Percentiles rank a stretch among this genome's conserved stretches.
These are phyloP conservation scores for Baccha elongata DNA, from an alignment of 2,888 invertebrate genomes.

Conservation along the genomic window DNA sequence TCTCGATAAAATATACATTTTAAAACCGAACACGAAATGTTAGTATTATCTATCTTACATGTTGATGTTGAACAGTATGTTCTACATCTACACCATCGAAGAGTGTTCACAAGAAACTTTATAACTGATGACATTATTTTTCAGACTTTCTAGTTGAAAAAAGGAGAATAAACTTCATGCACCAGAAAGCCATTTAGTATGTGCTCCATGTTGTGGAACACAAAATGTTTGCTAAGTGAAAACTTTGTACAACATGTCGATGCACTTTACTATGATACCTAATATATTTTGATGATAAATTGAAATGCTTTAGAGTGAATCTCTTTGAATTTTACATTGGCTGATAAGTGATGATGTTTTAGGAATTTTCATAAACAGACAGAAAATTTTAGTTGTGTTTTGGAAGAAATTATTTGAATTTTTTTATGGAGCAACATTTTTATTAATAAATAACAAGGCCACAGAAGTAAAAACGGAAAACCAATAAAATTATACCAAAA, in stretches of 20 bases:
- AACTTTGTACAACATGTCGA: slow-evolving; percentile 26
- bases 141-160: neutral
- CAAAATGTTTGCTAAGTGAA: slow-evolving; percentile 9
- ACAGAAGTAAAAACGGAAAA: no score
- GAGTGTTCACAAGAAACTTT: no score
- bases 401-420: neutral
- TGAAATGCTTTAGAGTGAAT: slow-evolving; percentile 19
- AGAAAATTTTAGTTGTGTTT: slow-evolving; percentile 5
- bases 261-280: slow-evolving; percentile 15
- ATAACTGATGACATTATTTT: slow-evolving; percentile 25
- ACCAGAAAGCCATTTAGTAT: slow-evolving; percentile 3
- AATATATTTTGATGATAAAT: neutral
- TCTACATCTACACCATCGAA: no score
- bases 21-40: neutral
- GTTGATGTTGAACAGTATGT: no score
- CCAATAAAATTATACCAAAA: no score
- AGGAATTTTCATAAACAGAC: no score
- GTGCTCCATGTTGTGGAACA: slow-evolving; percentile 6
- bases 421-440: neutral
- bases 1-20: neutral
- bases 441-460: no score
- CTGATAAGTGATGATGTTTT: no score
- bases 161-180: neutral
- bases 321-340: slow-evolving; percentile 8
- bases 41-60: no score